A percentile compares a stretch with the other conserved stretches of the same genome.
Evolutionary conservation across 1,140 invertebrate species (phyloP).

Genomic region (Gonatopus flavifemur): DNA sequence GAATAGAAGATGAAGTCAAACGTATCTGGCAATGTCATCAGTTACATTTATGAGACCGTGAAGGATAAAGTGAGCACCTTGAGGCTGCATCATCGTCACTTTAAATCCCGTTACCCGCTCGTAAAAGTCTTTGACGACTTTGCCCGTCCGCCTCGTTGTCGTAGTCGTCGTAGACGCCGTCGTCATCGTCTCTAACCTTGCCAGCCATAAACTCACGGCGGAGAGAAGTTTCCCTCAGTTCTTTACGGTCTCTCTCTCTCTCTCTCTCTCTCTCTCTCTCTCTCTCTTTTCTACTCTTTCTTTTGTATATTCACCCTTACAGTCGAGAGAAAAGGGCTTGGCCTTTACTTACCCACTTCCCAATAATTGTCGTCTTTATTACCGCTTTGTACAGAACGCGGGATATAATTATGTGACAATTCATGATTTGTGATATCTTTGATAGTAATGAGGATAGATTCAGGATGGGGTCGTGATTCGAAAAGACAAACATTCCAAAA

Average conservation of each 20-base stretch:
- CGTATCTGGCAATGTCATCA: constrained; percentile 57
- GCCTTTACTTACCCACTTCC: constrained; percentile 49
- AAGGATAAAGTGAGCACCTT: constrained; percentile 59
- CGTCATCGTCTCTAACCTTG: too few relatives aligned
- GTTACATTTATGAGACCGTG: constrained; percentile 59
- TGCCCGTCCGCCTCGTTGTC: constrained; percentile 36
- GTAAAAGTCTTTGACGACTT: constrained; percentile 61
- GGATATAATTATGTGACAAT: not conserved
- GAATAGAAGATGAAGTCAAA: constrained; percentile 40
- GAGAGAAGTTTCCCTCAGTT: constrained; percentile 37
- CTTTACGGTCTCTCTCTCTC: too few relatives aligned
- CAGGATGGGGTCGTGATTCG: too few relatives aligned
- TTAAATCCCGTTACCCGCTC: constrained; percentile 60
- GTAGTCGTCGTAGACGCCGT: too few relatives aligned
- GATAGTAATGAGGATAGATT: too few relatives aligned
- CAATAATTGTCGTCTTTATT: constrained; percentile 43
- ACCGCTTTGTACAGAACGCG: constrained; percentile 6
- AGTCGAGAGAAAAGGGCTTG: constrained; percentile 44
- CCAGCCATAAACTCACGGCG: constrained; percentile 52
- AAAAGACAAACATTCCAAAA: too few relatives aligned
- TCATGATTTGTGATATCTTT: too few relatives aligned
- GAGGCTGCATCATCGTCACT: constrained; percentile 61
- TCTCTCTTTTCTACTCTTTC: too few relatives aligned
- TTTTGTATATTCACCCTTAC: constrained; percentile 42
- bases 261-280: constrained; percentile 1